Percentiles rank a stretch among this genome's conserved stretches.
Conservation (phyloP, 2,113 vertebrate genomes). For the Naja naja region DNA sequence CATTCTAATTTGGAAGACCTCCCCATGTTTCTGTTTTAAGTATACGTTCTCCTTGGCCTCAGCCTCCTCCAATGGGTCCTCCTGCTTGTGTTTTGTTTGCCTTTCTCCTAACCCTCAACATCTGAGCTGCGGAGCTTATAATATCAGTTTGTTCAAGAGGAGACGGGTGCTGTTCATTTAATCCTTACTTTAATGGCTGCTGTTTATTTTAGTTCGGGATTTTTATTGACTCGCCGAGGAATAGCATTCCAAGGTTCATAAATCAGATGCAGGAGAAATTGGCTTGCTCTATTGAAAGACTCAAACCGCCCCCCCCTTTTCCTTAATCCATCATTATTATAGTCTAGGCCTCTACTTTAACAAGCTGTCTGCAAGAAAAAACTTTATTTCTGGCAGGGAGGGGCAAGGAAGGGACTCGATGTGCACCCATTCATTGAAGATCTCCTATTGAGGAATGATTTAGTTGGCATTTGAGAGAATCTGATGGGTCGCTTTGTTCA, state of each 20-base stretch:
- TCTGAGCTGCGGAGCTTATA: constrained; percentile 52
- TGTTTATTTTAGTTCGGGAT: constrained; percentile 64
- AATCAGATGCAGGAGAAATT: constrained; percentile 34
- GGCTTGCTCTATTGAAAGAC: constrained; percentile 6
- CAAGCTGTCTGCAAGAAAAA: not conserved
- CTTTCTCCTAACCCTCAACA: constrained; percentile 57
- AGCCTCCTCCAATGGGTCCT: constrained; percentile 52
- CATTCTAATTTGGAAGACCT: not conserved
- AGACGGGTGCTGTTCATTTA: constrained; percentile 53
- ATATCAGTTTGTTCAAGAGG: constrained; percentile 56
- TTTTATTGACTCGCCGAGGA: constrained; percentile 41
- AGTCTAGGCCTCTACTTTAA: not conserved
- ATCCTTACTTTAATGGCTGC: constrained; percentile 53
- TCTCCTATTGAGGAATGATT: not conserved
- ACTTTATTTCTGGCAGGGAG: not conserved
- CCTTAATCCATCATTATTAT: not conserved
- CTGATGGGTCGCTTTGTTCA: too few relatives aligned
- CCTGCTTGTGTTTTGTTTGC: constrained; percentile 53
- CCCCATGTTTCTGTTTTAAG: constrained; percentile 5
- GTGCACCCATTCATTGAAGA: not conserved
- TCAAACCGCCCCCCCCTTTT: too few relatives aligned
- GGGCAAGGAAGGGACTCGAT: not conserved
- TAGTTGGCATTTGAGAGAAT: too few relatives aligned
- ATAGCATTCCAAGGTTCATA: constrained; percentile 42
- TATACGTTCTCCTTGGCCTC: constrained; percentile 35